Evolutionary conservation across 1,140 invertebrate genomes (phyloP).

Genomic region (Sitophilus oryzae): DNA sequence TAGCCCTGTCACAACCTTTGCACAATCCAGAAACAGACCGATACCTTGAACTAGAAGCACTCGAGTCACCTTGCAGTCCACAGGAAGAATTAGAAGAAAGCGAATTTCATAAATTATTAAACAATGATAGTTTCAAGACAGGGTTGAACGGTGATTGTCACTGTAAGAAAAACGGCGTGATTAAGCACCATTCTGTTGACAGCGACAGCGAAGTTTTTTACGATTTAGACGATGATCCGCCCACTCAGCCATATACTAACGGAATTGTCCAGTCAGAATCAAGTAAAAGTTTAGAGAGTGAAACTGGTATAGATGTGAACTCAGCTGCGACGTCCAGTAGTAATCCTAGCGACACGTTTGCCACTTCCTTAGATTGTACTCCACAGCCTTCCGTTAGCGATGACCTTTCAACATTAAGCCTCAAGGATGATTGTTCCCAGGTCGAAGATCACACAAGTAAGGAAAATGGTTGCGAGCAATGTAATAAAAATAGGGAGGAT

Average conservation of each 20-base stretch:
- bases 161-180: constrained; percentile 34
- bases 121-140: constrained; percentile 27
- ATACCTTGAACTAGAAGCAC: constrained; percentile 54
- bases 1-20: constrained; percentile 44
- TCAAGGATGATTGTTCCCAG: constrained; percentile 15
- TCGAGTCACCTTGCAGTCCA: constrained; percentile 60
- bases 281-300: constrained; percentile 19
- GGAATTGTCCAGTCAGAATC: constrained; percentile 12
- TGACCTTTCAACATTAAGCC: constrained; percentile 21
- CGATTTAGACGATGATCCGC: constrained; percentile 44
- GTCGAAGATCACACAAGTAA: not conserved
- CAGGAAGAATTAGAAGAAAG: constrained; percentile 49
- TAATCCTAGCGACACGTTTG: constrained; percentile 14
- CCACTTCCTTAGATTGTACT: constrained; percentile 23
- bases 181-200: constrained; percentile 35
- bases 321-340: constrained; percentile 8
- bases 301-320: constrained; percentile 15
- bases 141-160: constrained; percentile 34
- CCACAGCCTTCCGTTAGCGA: constrained; percentile 20
- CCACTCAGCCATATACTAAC: constrained; percentile 9
- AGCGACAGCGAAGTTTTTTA: constrained; percentile 52
- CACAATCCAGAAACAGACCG: constrained; percentile 52
- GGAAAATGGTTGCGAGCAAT: constrained; percentile 6
- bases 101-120: constrained; percentile 28
- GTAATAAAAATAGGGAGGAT: constrained; percentile 4